A percentile compares a stretch with the other conserved stretches of the same genome.
These are phyloP conservation scores for Myzus persicae DNA, from an alignment of 1,140 invertebrate genomes.

Conservation along the genomic window DNA sequence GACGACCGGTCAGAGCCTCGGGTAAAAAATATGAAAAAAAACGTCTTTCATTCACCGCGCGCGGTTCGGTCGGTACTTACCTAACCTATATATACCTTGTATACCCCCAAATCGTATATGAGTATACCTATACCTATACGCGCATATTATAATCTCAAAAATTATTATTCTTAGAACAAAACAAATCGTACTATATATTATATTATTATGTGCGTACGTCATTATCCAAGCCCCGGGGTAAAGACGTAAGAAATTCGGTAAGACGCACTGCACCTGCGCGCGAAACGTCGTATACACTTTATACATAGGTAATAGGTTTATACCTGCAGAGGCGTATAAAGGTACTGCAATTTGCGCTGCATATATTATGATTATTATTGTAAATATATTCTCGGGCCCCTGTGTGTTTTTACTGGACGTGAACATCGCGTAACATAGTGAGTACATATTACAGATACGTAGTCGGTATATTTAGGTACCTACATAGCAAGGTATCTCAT, in stretches of 20 bases:
- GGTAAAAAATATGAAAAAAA: background rate
- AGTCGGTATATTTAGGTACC: background rate
- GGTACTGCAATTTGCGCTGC: background rate
- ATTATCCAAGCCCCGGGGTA: background rate
- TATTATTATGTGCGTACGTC: background rate
- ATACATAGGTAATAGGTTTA: background rate
- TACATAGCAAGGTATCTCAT: background rate
- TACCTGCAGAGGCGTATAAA: background rate
- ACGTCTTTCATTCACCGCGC: background rate
- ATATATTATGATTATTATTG: background rate
- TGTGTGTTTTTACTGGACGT: background rate
- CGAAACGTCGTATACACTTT: background rate
- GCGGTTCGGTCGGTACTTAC: background rate
- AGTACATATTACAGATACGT: background rate
- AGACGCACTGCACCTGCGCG: background rate
- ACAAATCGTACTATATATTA: background rate
- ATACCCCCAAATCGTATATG: background rate
- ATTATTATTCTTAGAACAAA: constrained; percentile 23
- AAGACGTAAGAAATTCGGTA: background rate
- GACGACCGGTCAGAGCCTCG: constrained; percentile 13
- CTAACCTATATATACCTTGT: background rate
- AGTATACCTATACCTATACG: background rate
- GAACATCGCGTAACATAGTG: background rate
- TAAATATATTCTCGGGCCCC: background rate
- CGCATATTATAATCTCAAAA: background rate